Base-by-base conservation (phyloP, 2,888 invertebrate species). In the Deroplatys truncata region DNA sequence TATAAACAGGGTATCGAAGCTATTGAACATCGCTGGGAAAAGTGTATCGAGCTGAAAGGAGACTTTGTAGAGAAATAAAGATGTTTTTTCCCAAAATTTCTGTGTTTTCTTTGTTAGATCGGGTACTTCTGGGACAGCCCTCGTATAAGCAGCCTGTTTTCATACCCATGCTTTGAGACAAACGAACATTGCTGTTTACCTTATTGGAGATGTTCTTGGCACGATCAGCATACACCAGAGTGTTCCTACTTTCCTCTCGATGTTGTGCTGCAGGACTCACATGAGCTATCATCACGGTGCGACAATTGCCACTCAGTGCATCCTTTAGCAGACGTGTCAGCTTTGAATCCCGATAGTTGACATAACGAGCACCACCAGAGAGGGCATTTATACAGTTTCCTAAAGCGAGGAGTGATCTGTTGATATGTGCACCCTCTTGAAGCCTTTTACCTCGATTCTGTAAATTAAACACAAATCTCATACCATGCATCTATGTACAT, bases 211-310 rank as follows among this genome's bases (percentile, higher is more conserved):
- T 99, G 92, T 97, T 97, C 92, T 98, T 97, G 4, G 99, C 99
- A 89, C 98, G 95, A 93, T 98, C 98, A 0, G 99, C 99, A 93
- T 99, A 99, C 86, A 98, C 96, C 49, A 99, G 94, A 0, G 99
- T 99, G 92, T 98, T 99, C 91, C 98, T 96, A 4, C 98, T 97
- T 93, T 99, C 99, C 92, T 99, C 99, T 56, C 97, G 96, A 92
- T 98, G 97, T 13, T 94, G 93, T 28, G 95, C 95, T 82, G 97
- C 97, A 0, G 99, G 98, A 2, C 98, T 97, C 84, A 99, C 97
- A 94, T 99, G 98, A 4, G 99, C 99, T 90, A 99, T 98, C 99
- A 99, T 99, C 25, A 98, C 98, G 0, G 99, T 99, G 92, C 97
- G 96, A 92, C 98, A 98, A 92, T 98, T 98, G 10, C 99, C 98